These are phyloP conservation scores for Taeniopygia guttata DNA, from an alignment of 2,797 vertebrate genomes.

Conservation along the genomic window DNA sequence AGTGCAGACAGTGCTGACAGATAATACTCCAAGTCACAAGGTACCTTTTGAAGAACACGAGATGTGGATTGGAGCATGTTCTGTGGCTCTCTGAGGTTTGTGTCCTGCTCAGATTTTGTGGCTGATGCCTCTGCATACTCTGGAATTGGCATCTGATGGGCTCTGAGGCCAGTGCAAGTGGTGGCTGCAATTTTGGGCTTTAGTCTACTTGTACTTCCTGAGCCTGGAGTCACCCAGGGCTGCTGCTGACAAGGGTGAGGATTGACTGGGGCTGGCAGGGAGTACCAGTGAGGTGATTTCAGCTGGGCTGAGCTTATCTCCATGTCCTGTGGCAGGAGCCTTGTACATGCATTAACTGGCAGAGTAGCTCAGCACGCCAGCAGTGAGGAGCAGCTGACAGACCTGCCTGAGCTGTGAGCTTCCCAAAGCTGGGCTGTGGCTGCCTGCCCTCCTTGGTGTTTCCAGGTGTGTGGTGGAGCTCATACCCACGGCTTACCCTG, in stretches of 20 bases:
- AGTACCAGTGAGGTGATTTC: not conserved
- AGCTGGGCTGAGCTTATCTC: not conserved
- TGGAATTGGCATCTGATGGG: too few relatives aligned
- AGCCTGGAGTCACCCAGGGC: not conserved
- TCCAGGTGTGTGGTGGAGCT: not conserved
- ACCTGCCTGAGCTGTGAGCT: not conserved
- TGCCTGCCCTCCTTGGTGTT: not conserved
- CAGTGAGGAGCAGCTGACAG: not conserved
- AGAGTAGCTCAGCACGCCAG: not conserved
- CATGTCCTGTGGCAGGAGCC: not conserved
- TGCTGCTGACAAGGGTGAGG: not conserved
- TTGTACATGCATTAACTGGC: not conserved
- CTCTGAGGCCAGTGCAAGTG: not conserved
- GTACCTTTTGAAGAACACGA: not conserved
- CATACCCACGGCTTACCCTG: accelerated
- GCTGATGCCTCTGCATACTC: not conserved
- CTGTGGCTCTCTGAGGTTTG: not conserved
- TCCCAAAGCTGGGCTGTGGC: not conserved
- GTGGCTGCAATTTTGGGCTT: not conserved
- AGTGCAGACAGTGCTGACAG: not conserved
- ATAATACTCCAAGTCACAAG: not conserved
- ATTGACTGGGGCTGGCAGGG: not conserved
- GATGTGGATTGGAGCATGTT: not conserved
- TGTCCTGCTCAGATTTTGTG: not conserved
- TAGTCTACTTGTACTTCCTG: accelerated